Evolutionary conservation across 1,140 invertebrate genomes (phyloP).

Genomic region (Aphaenogaster rudis): DNA sequence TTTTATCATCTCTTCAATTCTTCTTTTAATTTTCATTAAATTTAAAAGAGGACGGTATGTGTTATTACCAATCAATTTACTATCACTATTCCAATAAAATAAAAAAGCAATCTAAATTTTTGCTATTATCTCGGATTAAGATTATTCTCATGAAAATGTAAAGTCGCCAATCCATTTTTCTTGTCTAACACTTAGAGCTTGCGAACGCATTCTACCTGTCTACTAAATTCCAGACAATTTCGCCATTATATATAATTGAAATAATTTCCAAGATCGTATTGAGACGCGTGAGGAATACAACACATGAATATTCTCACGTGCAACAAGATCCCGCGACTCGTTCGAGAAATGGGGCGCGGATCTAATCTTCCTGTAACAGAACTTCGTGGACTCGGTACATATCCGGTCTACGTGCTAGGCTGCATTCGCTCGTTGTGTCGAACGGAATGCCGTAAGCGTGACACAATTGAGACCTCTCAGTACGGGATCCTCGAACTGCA

Average conservation of each 20-base stretch:
- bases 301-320: constrained; percentile 55
- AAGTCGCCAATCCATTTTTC: constrained; percentile 1
- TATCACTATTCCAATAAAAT: background rate
- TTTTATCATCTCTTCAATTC: background rate
- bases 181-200: background rate
- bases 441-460: constrained; percentile 36
- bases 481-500: constrained; percentile 29
- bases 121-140: background rate
- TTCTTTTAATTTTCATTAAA: background rate
- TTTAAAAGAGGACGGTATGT: background rate
- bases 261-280: constrained; percentile 27
- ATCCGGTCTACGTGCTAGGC: constrained; percentile 58
- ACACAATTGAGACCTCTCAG: constrained; percentile 66
- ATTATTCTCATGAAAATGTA: constrained; percentile 24
- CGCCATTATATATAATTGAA: constrained; percentile 17
- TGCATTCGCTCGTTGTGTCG: constrained; percentile 45
- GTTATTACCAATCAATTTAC: background rate
- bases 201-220: background rate
- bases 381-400: constrained; percentile 57
- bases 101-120: background rate
- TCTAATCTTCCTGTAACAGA: constrained; percentile 65
- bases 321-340: background rate
- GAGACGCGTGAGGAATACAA: constrained; percentile 3
- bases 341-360: constrained; percentile 43
- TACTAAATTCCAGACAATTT: constrained; percentile 35